Evolutionary conservation across 2,797 vertebrate species (phyloP), one percentile per base, ranked within the genome.

Genomic region (Tadarida brasiliensis): DNA sequence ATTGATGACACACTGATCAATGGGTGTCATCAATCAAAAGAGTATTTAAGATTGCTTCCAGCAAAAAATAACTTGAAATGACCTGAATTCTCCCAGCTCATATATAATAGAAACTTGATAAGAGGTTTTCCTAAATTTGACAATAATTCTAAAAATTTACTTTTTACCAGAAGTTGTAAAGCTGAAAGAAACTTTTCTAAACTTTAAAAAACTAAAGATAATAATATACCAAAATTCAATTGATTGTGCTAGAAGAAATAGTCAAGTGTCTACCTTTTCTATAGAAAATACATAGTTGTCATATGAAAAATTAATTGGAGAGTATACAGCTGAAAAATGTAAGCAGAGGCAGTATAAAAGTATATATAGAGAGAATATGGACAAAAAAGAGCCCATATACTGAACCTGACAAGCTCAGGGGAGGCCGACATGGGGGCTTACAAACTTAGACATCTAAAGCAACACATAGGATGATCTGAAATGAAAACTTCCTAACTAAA

Each of bases 61-160:
- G 26, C 22, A 87, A 82, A 90, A 81, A 71, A 56, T 94, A 87
- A 68, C 20, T 71, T 82, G 54, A 89, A 61, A 83, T 68, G 39
- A 85, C 30, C 44, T 76, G 56, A 74, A 91, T 68, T 44, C 30
- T 90, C 77, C 16, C 11, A 61, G 49, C 20, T 77, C 20, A 73
- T 39, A 22, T 54, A 35, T 26, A 65, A 71, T 86, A 91, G 30
- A 82, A 88, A 76, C 56, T 74, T 49, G 11, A 44, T 61, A 96
- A 95, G 73, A 70, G 3, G 1, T 92, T 96, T 96, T 93, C 20
- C 30, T 83, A 35, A 80, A 51, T 49, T 86, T 51, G 14, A 80
- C 39, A 95, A 73, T 20, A 85, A 78, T 70, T 92, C 39, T 19
- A 74, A 83, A 91, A 61, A 49, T 94, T 39, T 89, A 44, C 5